Evolutionary conservation across 2,797 vertebrate species (phyloP), one percentile per base, ranked within the genome.

Genomic region (Sternotherus odoratus): DNA sequence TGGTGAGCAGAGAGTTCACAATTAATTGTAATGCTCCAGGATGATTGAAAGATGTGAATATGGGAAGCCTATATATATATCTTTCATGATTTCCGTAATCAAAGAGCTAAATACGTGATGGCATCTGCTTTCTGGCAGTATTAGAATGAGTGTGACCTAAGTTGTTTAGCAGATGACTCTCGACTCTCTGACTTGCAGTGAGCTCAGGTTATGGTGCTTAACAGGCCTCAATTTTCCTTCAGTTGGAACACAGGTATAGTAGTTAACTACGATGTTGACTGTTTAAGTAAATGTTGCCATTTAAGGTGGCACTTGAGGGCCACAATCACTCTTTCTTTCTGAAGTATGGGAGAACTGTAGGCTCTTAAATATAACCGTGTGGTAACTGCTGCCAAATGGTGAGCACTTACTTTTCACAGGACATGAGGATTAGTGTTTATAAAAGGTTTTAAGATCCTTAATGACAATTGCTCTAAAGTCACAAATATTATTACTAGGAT

Each of bases 331-430:
- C 63, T 39, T 9, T 69, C 19, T 69, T 10, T 66, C 11, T 39
- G 19, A 69, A 39, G 24, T 75, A 43, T 75, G 21, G 2, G 39
- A 26, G 1, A 16, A 1, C 11, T 12, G 1, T 7, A 10, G 6
- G 36, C 5, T 56, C 8, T 23, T 28, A 0, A 17, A 3, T 53
- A 0, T 1, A 0, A 24, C 21, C 36, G 28, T 8, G 39, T 57
- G 36, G 39, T 75, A 79, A 12, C 8, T 11, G 24, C 12, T 78
- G n/a, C 21, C n/a, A 54, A 36, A 19, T 21, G 1, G 63, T 36
- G 63, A 66, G 9, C 9, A 36, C 63, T 21, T 36, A 66, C 6
- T 10, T 69, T 69, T 39, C n/a, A 36, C 10, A 69, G 21, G 36
- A 21, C 63, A 36, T 24, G n/a, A 69, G 63, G 17, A 39, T 39